phyloP scores from a whole-genome alignment of 1,140 invertebrate species.

The Pomacea maculata region DNA sequence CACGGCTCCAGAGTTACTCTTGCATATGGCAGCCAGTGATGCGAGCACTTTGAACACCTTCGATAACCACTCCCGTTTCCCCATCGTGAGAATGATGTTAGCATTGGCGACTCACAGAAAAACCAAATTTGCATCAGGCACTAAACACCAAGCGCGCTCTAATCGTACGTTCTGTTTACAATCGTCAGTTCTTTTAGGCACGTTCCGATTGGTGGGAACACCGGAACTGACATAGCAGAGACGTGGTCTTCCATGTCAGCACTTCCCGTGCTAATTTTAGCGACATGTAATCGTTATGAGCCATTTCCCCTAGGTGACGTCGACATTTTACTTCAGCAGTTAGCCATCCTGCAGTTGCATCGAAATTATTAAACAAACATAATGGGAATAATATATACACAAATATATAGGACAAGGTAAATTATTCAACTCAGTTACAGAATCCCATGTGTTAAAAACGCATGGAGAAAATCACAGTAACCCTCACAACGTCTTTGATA shows the following conservation, averaged over 20 bases:
- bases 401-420: too few relatives aligned
- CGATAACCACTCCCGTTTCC: constrained; percentile 40
- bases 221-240: constrained; percentile 22
- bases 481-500: too few relatives aligned
- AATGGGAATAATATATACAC: too few relatives aligned
- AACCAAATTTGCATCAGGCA: constrained; percentile 16
- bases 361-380: too few relatives aligned
- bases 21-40: constrained; percentile 45
- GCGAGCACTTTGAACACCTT: constrained; percentile 41
- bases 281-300: background rate
- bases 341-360: too few relatives aligned
- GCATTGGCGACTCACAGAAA: background rate
- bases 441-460: too few relatives aligned
- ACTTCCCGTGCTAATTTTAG: constrained; percentile 21
- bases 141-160: background rate
- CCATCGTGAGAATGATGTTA: constrained; percentile 31
- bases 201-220: constrained; percentile 4
- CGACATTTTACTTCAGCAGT: too few relatives aligned
- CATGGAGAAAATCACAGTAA: too few relatives aligned
- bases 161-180: constrained; percentile 19
- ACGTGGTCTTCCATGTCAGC: constrained; percentile 27
- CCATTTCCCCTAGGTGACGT: too few relatives aligned
- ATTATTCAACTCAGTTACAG: too few relatives aligned
- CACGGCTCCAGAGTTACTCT: background rate
- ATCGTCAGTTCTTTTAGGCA: constrained; percentile 12